These are phyloP conservation scores for Adelosebastes latens DNA, from an alignment of 2,797 vertebrate genomes.

Conservation along the genomic window DNA sequence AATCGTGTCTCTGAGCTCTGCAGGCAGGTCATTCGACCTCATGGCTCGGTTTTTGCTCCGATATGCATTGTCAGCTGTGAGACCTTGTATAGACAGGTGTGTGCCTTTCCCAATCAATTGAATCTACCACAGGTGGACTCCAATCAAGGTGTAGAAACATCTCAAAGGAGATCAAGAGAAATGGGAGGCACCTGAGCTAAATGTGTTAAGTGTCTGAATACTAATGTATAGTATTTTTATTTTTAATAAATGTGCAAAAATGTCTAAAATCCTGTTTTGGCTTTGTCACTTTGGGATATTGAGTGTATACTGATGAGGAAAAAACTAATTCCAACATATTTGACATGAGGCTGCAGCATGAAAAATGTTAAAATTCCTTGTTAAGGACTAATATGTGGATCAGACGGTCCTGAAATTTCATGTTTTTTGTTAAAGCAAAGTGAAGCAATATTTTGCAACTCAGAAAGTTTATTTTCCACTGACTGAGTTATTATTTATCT, in stretches of 20 bases:
- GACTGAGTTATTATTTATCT: too few relatives aligned
- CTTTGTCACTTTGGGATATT: neutral
- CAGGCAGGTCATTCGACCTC: neutral
- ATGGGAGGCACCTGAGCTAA: neutral
- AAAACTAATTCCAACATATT: neutral
- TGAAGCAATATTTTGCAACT: neutral
- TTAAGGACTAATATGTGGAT: neutral
- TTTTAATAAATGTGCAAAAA: neutral
- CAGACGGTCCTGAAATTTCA: neutral
- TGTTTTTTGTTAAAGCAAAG: neutral
- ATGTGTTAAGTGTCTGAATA: neutral
- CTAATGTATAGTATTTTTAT: too few relatives aligned
- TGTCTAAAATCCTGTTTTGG: neutral
- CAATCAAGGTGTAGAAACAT: neutral
- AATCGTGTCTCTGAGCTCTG: neutral
- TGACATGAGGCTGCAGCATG: neutral
- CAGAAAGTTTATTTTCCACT: neutral
- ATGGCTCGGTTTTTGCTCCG: neutral
- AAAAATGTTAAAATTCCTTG: neutral
- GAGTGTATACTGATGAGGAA: neutral
- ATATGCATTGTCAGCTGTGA: neutral
- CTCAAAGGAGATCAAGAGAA: neutral
- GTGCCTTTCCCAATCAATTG: neutral
- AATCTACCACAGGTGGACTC: neutral
- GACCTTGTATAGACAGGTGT: neutral